Base-by-base conservation (phyloP, 2,797 vertebrate genomes). In the Acanthornis magna region DNA sequence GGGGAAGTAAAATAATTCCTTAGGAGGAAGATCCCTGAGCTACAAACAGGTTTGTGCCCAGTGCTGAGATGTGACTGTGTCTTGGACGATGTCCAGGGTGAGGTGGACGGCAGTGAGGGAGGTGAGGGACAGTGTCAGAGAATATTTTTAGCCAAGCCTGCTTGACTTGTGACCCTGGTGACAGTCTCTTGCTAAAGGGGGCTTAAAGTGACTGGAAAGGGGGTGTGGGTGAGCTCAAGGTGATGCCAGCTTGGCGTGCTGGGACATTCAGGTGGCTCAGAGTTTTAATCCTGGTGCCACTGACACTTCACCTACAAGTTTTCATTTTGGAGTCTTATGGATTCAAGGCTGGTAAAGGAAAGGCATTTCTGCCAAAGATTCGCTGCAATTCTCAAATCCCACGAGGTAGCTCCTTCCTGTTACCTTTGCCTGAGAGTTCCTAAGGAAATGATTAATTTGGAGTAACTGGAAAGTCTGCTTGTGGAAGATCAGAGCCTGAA, bases 101-200 rank as follows among this genome's bases (percentile, higher is more conserved):
- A 65, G 62, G 47, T 70, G 48, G 25, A 23, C 36, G 55, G 0
- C 61, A 60, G 47, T 5, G n/a, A 85, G 42, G 61, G 43, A 68
- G n/a, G 22, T 16, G 40, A 80, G 60, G 68, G 42, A n/a, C 38
- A 22, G 19, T 18, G 11, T 13, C 6, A 26, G 75, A 54, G 42
- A 61, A 16, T 53, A 76, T 85, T 96, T 96, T 93, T 89, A 80
- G 51, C 45, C 82, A 50, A 47, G 50, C 45, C 38, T 73, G n/a
- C 81, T 76, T 89, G 91, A 77, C 57, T 77, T 11, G 20, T 65
- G 89, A 71, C 65, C 32, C 34, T 74, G 57, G 53, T 60, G 81
- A 22, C 45, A 65, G 34, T 11, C 57, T 66, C 7, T 36, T 74
- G 50, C 58, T 67, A 19, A 71, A 85, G 84, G 75, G 15, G 32